These are phyloP conservation scores for Xiphophorus maculatus DNA, from an alignment of 2,113 vertebrate genomes.

Conservation along the genomic window DNA sequence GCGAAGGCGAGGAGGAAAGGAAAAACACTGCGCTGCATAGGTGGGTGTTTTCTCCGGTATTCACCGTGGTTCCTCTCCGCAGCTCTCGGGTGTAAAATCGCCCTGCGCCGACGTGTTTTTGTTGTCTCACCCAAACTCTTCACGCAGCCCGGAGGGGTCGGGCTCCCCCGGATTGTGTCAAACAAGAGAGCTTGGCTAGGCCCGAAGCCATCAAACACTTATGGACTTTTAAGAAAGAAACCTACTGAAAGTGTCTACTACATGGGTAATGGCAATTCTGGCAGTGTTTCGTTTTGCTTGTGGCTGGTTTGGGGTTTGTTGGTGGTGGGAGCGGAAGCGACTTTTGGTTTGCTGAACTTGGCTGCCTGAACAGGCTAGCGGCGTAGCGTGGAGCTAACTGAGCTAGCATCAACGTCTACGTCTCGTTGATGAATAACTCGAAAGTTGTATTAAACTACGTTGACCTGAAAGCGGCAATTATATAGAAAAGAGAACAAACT, in stretches of 20 bases:
- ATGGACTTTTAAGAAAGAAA: slow-evolving; percentile 65
- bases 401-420: slow-evolving; percentile 23
- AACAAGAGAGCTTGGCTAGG: slow-evolving; percentile 50
- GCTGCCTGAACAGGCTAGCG: slow-evolving; percentile 46
- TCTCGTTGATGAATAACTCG: slow-evolving; percentile 28
- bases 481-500: rapidly evolving
- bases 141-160: slow-evolving; percentile 22
- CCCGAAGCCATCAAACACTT: slow-evolving; percentile 56
- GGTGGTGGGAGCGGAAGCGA: neutral
- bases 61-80: neutral
- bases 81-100: neutral
- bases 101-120: slow-evolving; percentile 10
- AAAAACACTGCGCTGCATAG: slow-evolving; percentile 43
- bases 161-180: slow-evolving; percentile 39
- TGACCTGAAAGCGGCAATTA: rapidly evolving
- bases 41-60: slow-evolving; percentile 67
- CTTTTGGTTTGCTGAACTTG: slow-evolving; percentile 30
- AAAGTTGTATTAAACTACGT: neutral
- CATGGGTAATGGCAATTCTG: slow-evolving; percentile 33
- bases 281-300: neutral
- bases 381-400: slow-evolving; percentile 26
- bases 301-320: neutral
- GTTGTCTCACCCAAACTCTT: slow-evolving; percentile 23
- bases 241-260: slow-evolving; percentile 25
- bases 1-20: slow-evolving; percentile 30